Evolutionary conservation across 30 jellyfish, hydroid and myxozoan genomes (phyloP).

Genomic region (Catostylus mosaicus): DNA sequence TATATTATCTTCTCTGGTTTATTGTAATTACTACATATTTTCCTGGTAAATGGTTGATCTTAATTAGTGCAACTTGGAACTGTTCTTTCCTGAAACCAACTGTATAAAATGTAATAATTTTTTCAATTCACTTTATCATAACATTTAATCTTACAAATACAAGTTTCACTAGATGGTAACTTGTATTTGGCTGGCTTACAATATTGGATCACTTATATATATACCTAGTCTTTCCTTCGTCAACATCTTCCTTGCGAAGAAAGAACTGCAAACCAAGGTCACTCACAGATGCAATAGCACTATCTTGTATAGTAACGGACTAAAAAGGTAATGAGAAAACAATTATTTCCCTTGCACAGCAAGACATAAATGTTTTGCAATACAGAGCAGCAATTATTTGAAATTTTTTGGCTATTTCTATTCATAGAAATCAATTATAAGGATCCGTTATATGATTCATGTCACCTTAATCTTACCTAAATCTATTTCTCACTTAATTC

Average conservation of each 20-base stretch:
- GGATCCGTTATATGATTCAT: not conserved
- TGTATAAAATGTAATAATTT: not conserved
- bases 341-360: not conserved
- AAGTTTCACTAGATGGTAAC: not conserved
- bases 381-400: too few species aligned
- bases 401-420: not conserved
- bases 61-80: not conserved
- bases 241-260: slow-evolving; percentile 69
- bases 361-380: not conserved
- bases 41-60: not conserved
- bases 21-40: not conserved
- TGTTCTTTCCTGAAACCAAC: not conserved
- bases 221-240: slow-evolving; percentile 63
- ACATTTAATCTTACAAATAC: not conserved
- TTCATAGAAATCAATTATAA: not conserved
- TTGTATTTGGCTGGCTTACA: not conserved
- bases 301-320: slow-evolving; percentile 78
- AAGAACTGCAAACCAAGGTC: slow-evolving; percentile 88
- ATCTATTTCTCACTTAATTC: not conserved
- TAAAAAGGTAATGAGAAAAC: slow-evolving; percentile 3
- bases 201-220: not conserved
- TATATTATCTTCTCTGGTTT: not conserved
- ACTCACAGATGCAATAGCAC: slow-evolving; percentile 1
- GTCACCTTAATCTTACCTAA: not conserved
- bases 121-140: not conserved